phyloP scores from a whole-genome alignment of 2,888 invertebrate genomes.

The Clusia tigrina region DNA sequence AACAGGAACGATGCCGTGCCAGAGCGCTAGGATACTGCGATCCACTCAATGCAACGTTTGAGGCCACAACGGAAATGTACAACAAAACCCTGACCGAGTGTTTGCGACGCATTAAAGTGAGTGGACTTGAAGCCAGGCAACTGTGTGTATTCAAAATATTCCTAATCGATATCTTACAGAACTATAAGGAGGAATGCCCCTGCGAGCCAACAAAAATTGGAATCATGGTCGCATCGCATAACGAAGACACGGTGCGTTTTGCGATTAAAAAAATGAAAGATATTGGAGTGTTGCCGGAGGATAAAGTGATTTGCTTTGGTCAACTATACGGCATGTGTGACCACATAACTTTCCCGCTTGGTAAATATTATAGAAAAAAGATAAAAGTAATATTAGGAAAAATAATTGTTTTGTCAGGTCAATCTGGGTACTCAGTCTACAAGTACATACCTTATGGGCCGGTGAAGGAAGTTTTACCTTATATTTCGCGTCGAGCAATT shows the following conservation, averaged over 20 bases:
- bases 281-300: conserved; percentile 87
- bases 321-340: conserved; percentile 99
- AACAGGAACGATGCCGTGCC: conserved; percentile 92
- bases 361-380: too few species aligned
- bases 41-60: conserved; percentile 89
- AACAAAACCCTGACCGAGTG: conserved; percentile 89
- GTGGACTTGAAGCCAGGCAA: conserved; percentile 13
- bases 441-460: conserved; percentile 99
- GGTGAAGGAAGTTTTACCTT: conserved; percentile 96
- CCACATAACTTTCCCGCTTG: conserved; percentile 96
- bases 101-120: conserved; percentile 77
- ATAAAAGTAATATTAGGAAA: too few species aligned
- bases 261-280: conserved; percentile 97
- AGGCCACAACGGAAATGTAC: conserved; percentile 94
- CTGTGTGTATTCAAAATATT: conserved; percentile 3
- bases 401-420: conserved; percentile 71
- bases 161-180: conserved; percentile 50
- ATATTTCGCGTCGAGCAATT: conserved; percentile 93
- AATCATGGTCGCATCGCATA: conserved; percentile 99
- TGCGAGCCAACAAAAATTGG: conserved; percentile 76
- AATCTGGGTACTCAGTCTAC: conserved; percentile 98
- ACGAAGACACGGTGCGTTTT: conserved; percentile 96
- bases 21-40: conserved; percentile 92
- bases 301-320: conserved; percentile 97
- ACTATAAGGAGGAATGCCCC: conserved; percentile 72